Base-by-base conservation (phyloP, 2,888 invertebrate species). In the Abscondita cerata region DNA sequence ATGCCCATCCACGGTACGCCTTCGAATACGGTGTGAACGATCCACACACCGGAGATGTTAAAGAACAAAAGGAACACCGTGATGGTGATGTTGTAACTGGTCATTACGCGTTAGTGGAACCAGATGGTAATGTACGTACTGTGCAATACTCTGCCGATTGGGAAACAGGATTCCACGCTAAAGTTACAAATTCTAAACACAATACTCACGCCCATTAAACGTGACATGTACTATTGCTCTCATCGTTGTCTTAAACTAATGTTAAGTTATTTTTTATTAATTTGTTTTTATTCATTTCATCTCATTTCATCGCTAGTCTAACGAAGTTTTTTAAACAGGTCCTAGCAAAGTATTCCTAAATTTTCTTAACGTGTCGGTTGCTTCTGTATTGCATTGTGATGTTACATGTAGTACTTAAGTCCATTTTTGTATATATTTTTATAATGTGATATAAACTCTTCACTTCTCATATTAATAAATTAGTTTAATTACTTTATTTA, bases 91-190 rank as follows among this genome's bases (percentile, higher is more conserved):
- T 88, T 34, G 90, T 90, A 18, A 85, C 85, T 78, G 90, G 90
- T 77, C 81, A 80, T 60, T 81, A 82, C 70, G 78, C 80, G 8
- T 69, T 82, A 36, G 74, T 89, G 64, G 90, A 91, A 77, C 89
- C 89, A 46, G 90, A 90, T 81, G 90, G 90, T 58, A 88, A 89
- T 65, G 87, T 90, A 58, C 84, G 90, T 68, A 90, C 89, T 1
- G 90, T 91, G 59, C 85, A 88, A 80, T 91, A 91, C 80, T 85
- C 87, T 58, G 90, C 90, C 57, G 90, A 91, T 78, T 90, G 90
- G 90, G 87, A 89, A 79, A 89, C 88, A 70, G 90, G 90, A 73
- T 91, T 91, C 83, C 89, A 90, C 77, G 90, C 90, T 62, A 83
- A 86, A 75, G 89, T 90, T 50, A 86, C 84, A 78, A 89, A 89